Base-by-base conservation (phyloP, 2,888 invertebrate genomes). In the Dicyrtomina minuta region DNA sequence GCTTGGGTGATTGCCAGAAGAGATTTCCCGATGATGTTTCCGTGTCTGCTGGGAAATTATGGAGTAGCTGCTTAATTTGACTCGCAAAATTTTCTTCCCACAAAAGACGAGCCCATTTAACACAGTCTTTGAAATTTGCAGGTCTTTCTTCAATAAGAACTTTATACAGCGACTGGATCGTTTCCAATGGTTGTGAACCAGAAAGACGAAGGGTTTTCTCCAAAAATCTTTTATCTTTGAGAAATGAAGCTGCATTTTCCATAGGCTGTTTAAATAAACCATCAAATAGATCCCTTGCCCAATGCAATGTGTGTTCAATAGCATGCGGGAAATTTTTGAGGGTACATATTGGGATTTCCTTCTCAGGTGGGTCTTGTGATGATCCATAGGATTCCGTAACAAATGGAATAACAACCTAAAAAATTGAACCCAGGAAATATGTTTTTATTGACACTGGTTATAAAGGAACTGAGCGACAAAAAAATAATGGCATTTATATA, bases 331-430 rank as follows among this genome's bases (percentile, higher is more conserved):
- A 99, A 84, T 99, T 98, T 84, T 97, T 97, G 75, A 98, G 84
- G 0, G 98, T 98, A 82, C 98, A 98, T 80, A 97, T 96, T 98
- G 98, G n/a, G n/a, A n/a, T n/a, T n/a, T n/a, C n/a, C n/a, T n/a
- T n/a, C n/a, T n/a, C n/a, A n/a, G n/a, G n/a, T 0, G 99, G 98
- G 84, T 99, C 98, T 82, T 97, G 96, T 0, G 97, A 96, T 0
- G 85, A 84, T 81, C 96, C 93, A 85, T 99, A 99, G 0, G 96
- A 96, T 83, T 99, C 98, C 0, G 98, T 98, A 66, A 96, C 83
- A 83, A 91, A 91, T 6, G 99, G 99, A 65, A 98, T 93, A 66
- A 99, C 96, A 15, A 99, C 93, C 81, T 84, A 79, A 33, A 55
- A n/a, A 55, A 4, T 56, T 20, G 58, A 56, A 1, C n/a, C n/a